Percentiles rank a stretch among this genome's conserved stretches.
Conservation (phyloP, 2,113 vertebrate genomes). For the Anoplopoma fimbria region DNA sequence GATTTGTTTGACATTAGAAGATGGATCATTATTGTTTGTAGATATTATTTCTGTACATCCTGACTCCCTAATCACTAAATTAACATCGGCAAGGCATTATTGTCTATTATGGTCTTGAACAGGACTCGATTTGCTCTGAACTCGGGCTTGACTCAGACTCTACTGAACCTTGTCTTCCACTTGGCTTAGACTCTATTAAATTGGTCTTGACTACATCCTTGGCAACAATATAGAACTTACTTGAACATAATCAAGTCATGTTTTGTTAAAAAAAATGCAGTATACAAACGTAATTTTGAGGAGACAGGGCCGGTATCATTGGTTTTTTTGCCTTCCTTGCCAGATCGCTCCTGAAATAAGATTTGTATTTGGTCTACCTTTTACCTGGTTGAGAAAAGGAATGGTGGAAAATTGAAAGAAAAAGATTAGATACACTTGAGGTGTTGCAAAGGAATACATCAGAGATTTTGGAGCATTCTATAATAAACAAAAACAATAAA, state of each 20-base stretch:
- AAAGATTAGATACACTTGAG: neutral
- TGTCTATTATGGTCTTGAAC: neutral
- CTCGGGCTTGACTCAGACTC: neutral
- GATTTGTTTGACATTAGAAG: neutral
- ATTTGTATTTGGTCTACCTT: no score
- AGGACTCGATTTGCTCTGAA: neutral
- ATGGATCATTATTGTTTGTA: neutral
- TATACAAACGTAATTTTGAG: neutral
- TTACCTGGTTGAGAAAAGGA: neutral
- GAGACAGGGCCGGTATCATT: no score
- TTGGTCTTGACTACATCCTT: neutral
- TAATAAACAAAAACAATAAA: conserved; percentile 11
- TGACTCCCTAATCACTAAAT: neutral
- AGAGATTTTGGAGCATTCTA: neutral
- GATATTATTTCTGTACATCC: neutral
- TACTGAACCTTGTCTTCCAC: neutral
- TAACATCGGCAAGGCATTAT: neutral
- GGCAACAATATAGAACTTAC: neutral
- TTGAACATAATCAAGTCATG: neutral
- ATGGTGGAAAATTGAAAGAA: neutral
- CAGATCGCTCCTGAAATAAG: neutral
- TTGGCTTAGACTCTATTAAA: neutral
- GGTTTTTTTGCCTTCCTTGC: neutral
- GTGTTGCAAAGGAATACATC: conserved; percentile 3
- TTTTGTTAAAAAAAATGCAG: neutral